These are phyloP conservation scores for Cephus cinctus DNA, from an alignment of 1,140 invertebrate species.

Conservation along the genomic window DNA sequence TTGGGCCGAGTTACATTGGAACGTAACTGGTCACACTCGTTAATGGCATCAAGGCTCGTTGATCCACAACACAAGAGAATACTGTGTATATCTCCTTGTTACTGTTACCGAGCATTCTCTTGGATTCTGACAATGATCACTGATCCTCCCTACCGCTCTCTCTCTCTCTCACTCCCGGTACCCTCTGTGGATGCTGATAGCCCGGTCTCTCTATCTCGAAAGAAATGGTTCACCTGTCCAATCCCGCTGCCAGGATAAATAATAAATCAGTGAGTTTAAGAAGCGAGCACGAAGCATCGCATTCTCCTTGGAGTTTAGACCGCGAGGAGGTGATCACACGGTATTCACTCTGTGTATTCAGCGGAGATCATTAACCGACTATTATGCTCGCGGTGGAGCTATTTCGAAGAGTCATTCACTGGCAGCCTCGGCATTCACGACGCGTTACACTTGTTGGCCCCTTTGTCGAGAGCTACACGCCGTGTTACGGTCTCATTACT, in stretches of 20 bases:
- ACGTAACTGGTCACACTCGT: no score
- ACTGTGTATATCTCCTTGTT: no score
- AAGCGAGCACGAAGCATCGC: background rate
- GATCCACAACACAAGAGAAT: no score
- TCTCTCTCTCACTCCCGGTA: no score
- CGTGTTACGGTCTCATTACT: conserved; percentile 7
- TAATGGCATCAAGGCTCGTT: no score
- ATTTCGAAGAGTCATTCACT: conserved; percentile 5
- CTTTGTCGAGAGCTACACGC: conserved; percentile 1
- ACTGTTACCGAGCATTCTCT: no score
- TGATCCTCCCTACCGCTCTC: no score
- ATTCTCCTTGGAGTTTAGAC: conserved; percentile 1
- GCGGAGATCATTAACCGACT: conserved; percentile 3
- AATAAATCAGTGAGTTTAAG: conserved; percentile 12
- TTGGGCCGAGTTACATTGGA: no score
- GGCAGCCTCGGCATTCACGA: background rate
- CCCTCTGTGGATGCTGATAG: no score
- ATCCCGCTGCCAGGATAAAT: conserved; percentile 9
- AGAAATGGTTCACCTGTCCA: conserved; percentile 15
- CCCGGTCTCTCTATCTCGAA: background rate
- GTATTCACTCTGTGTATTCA: background rate
- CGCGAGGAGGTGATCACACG: background rate
- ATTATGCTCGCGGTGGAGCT: background rate
- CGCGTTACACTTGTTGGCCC: conserved; percentile 10
- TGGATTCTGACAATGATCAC: no score